A percentile compares a stretch with the other conserved stretches of the same genome.
phyloP scores from a whole-genome alignment of 2,888 invertebrate genomes.

The Drosophila nr. perissopoda region DNA sequence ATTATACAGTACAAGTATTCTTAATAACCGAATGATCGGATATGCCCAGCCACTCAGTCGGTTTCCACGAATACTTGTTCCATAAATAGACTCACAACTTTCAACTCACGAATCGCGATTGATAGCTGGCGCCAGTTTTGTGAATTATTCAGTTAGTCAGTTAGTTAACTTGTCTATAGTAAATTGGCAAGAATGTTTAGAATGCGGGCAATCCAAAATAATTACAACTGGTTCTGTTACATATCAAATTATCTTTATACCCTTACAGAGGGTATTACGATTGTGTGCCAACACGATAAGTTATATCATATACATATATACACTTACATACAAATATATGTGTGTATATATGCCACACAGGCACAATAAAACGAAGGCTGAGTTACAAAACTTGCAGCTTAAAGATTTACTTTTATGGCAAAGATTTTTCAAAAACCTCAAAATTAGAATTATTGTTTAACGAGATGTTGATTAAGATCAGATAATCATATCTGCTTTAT shows the following conservation, averaged over 20 bases:
- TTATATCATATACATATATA: not conserved
- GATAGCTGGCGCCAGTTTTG: slow-evolving; percentile 24
- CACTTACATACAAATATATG: not conserved
- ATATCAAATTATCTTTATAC: not conserved
- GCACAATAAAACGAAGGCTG: not conserved
- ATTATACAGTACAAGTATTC: slow-evolving; percentile 15
- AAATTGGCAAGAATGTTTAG: slow-evolving; percentile 16
- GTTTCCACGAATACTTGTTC: slow-evolving; percentile 27
- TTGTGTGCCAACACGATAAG: not conserved
- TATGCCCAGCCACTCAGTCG: slow-evolving; percentile 40
- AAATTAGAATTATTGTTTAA: not conserved
- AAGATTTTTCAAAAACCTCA: not conserved
- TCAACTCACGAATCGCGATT: slow-evolving; percentile 8
- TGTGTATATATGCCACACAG: not conserved
- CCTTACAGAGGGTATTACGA: slow-evolving; percentile 2
- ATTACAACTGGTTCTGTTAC: slow-evolving; percentile 6
- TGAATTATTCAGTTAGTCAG: slow-evolving; percentile 21
- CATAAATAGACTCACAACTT: slow-evolving; percentile 16
- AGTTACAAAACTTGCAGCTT: not conserved
- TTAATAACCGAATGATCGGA: slow-evolving; percentile 38
- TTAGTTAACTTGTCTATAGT: slow-evolving; percentile 6
- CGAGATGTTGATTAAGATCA: not conserved
- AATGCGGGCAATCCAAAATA: slow-evolving; percentile 7
- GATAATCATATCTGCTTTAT: not conserved
- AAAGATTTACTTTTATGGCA: not conserved